Base-by-base conservation (phyloP, 2,888 invertebrate species). In the Drosophila mettleri region DNA sequence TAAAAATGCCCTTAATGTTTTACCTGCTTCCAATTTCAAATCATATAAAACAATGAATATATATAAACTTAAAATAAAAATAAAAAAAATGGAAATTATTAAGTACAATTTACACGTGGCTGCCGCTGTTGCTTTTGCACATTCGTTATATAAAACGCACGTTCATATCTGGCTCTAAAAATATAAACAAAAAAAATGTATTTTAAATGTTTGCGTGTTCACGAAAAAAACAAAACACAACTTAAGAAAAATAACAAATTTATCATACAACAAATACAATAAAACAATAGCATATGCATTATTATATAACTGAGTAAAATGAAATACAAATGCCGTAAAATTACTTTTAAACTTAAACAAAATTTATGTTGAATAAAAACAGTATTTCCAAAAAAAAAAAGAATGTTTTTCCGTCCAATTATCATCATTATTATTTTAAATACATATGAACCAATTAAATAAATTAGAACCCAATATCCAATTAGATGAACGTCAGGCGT, bases 341-440 rank as follows among this genome's bases (percentile, higher is more conserved):
- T 81, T 84, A 84, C 87, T 84, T 83, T 84, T 87, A 84, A 84
- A 74, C 73, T 79, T 76, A 79, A 84, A 86, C 67, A 83, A 81
- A 80, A 88, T 83, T 88, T 88, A 86, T 88, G 88, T 86, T 86
- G 85, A 86, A 86, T 86, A 86, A 86, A 80, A 86, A 86, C 85
- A 86, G 85, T 86, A 86, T 86, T 86, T 88, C 85, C 88, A 86
- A 80, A 86, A 84, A 83, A 69, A 71, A 74, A 57, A n/a, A n/a
- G n/a, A n/a, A n/a, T n/a, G n/a, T n/a, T n/a, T n/a, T n/a, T n/a
- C n/a, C n/a, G n/a, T n/a, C n/a, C n/a, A n/a, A n/a, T n/a, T n/a
- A n/a, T n/a, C n/a, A n/a, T n/a, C n/a, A n/a, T n/a, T n/a, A n/a
- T n/a, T n/a, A n/a, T n/a, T n/a, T n/a, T n/a, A n/a, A n/a, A n/a